These are phyloP conservation scores for Gerris buenoi DNA, from an alignment of 1,140 invertebrate genomes.

Conservation along the genomic window DNA sequence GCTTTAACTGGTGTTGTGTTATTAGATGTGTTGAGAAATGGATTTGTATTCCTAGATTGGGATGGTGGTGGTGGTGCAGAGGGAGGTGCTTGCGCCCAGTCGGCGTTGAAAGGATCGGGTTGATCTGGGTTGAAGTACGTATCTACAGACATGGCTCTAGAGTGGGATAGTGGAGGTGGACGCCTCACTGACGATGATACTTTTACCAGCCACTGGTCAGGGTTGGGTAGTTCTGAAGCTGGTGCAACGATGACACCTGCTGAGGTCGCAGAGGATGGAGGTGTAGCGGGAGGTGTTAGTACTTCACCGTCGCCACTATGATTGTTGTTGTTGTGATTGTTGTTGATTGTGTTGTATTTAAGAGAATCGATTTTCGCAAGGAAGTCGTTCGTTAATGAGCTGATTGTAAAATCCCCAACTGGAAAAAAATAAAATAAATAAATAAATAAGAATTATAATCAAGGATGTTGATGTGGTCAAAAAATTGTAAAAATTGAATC, in stretches of 20 bases:
- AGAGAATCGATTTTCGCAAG: constrained; percentile 32
- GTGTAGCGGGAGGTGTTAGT: constrained; percentile 30
- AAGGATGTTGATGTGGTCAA: too few relatives aligned
- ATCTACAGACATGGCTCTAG: constrained; percentile 42
- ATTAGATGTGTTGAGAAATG: constrained; percentile 28
- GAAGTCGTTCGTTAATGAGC: constrained; percentile 24
- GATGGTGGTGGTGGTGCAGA: constrained; percentile 7
- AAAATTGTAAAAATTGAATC: too few relatives aligned
- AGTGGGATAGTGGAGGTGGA: constrained; percentile 34
- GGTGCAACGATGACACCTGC: constrained; percentile 21
- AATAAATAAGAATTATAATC: too few relatives aligned
- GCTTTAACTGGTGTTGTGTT: constrained; percentile 34
- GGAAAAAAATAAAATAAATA: constrained; percentile 5
- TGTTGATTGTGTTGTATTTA: constrained; percentile 25
- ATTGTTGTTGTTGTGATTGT: constrained; percentile 21
- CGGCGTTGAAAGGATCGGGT: constrained; percentile 69
- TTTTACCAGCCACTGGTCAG: constrained; percentile 61
- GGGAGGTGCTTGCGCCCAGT: constrained; percentile 48
- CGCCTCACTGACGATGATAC: constrained; percentile 39
- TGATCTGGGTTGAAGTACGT: constrained; percentile 18
- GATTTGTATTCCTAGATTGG: constrained; percentile 29
- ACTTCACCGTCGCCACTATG: constrained; percentile 29
- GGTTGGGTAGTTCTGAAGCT: constrained; percentile 39
- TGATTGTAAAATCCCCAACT: constrained; percentile 13
- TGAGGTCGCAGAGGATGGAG: constrained; percentile 29